Evolutionary conservation across 1,140 invertebrate genomes (phyloP).

Genomic region (Odontomachus brunneus): DNA sequence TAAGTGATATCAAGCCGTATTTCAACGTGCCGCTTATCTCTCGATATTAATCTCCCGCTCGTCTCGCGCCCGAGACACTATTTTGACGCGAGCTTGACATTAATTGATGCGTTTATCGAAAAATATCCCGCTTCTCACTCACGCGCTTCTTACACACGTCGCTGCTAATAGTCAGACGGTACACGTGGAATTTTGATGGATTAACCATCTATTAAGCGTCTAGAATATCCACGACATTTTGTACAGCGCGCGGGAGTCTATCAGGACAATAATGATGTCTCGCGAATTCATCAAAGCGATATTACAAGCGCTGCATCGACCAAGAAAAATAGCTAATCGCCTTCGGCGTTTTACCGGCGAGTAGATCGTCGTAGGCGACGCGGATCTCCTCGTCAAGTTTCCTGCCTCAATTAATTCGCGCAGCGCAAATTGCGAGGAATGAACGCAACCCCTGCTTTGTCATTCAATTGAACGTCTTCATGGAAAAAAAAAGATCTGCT

Average conservation of each 20-base stretch:
- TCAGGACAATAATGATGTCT: no score
- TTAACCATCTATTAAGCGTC: neutral
- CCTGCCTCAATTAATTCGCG: no score
- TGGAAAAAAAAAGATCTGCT: no score
- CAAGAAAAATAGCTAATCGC: neutral
- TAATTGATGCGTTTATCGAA: constrained; percentile 40
- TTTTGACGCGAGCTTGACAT: constrained; percentile 1
- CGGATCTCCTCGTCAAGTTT: neutral
- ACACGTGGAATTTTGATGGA: constrained; percentile 5
- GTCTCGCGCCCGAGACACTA: neutral
- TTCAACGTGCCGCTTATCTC: neutral
- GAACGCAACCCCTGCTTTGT: no score
- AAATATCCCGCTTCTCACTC: constrained; percentile 11
- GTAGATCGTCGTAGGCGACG: neutral
- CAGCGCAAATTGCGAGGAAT: no score
- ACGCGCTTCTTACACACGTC: neutral
- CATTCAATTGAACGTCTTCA: no score
- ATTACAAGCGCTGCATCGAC: neutral
- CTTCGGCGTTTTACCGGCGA: neutral
- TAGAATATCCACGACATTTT: neutral
- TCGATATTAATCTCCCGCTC: constrained; percentile 42
- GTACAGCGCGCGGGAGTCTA: no score
- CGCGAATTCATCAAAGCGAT: constrained; percentile 1
- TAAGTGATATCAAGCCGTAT: constrained; percentile 22
- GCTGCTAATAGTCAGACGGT: neutral